These are phyloP conservation scores for Papilio demoleus DNA, from an alignment of 2,888 invertebrate species.

Conservation along the genomic window DNA sequence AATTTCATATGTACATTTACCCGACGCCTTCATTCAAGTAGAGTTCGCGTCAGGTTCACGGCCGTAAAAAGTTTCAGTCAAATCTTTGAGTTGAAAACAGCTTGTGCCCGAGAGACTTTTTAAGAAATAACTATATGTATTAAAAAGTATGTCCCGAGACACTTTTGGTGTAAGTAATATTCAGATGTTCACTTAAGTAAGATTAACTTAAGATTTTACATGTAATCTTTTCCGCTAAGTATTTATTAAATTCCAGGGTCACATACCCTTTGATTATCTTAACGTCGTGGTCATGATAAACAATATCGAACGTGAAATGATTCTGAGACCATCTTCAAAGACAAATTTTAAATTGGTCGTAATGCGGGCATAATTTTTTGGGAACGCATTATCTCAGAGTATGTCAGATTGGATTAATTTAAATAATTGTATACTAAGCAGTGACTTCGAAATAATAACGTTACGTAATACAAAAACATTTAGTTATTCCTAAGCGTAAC, in stretches of 20 bases:
- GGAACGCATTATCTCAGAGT: slow-evolving; percentile 15
- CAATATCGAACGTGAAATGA: slow-evolving; percentile 1
- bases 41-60: no score
- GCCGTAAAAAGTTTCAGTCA: no score
- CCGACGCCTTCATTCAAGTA: no score
- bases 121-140: no score
- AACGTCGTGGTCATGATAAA: slow-evolving; percentile 3
- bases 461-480: slow-evolving; percentile 28
- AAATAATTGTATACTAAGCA: slow-evolving; percentile 11
- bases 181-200: no score
- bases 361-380: slow-evolving; percentile 35
- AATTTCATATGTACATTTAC: no score
- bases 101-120: no score
- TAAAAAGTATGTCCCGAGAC: no score
- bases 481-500: slow-evolving; percentile 31
- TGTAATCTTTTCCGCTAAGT: no score
- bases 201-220: no score
- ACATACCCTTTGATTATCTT: slow-evolving; percentile 4
- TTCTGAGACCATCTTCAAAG: slow-evolving; percentile 8
- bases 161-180: no score
- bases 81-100: no score
- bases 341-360: slow-evolving; percentile 15
- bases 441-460: slow-evolving; percentile 27
- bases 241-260: slow-evolving; percentile 9
- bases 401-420: slow-evolving; percentile 23